phyloP scores from a whole-genome alignment of 1,140 invertebrate species.

The Vanessa atalanta region DNA sequence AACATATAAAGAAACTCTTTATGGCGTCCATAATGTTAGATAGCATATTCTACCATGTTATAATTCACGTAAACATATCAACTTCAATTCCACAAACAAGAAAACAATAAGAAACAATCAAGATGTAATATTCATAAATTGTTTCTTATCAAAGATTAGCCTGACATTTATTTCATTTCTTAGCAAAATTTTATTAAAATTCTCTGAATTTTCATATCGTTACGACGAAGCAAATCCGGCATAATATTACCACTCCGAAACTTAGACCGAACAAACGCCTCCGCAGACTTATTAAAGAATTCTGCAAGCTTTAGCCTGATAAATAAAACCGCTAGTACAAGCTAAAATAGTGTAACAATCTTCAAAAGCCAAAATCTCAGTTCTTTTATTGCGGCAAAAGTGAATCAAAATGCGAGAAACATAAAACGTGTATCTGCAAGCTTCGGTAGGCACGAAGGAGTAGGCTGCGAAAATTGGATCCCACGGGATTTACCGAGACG shows the following conservation, averaged over 20 bases:
- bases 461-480: slow-evolving; percentile 68
- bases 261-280: slow-evolving; percentile 11
- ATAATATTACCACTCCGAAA: slow-evolving; percentile 7
- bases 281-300: slow-evolving; percentile 19
- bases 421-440: slow-evolving; percentile 53
- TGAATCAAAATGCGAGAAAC: slow-evolving; percentile 51
- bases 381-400: slow-evolving; percentile 52
- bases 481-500: slow-evolving; percentile 62
- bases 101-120: neutral
- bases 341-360: slow-evolving; percentile 35
- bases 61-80: neutral
- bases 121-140: neutral
- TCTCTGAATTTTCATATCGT: slow-evolving; percentile 9
- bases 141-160: neutral
- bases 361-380: slow-evolving; percentile 37
- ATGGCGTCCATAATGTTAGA: too few relatives aligned
- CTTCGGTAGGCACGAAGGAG: slow-evolving; percentile 54
- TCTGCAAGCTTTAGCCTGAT: slow-evolving; percentile 17
- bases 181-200: slow-evolving; percentile 6
- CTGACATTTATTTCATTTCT: slow-evolving; percentile 1
- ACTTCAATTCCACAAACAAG: neutral
- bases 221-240: neutral
- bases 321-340: slow-evolving; percentile 33
- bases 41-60: neutral
- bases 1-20: too few relatives aligned